Evolutionary conservation across 2,113 vertebrate genomes (phyloP), one percentile per base, ranked within the genome.

Genomic region (Hemiscyllium ocellatum): DNA sequence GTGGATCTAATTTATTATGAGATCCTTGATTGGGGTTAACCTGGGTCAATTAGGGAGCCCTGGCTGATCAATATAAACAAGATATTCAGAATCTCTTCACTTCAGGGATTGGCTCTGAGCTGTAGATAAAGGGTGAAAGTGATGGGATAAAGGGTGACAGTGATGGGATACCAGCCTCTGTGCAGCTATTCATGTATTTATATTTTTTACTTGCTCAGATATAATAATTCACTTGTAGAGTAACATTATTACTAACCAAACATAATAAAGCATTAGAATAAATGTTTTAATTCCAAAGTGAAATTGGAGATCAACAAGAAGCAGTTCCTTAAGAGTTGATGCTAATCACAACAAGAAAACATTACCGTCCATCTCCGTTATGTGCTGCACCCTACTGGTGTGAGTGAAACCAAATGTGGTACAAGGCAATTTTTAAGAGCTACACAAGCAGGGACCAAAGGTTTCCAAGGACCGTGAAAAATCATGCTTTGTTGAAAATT

Each of bases 351-450:
- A 37, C 37, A 91, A 91, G 33, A 7, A 93, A 37, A 66, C 15
- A 65, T 6, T 89, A 29, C 65, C 37, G 24, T 76, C 13, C 22
- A 52, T 72, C 42, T 50, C 24, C 72, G 68, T 69, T 52, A 72
- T 4, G 29, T 95, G 42, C 94, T 95, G 94, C 94, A 70, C 94
- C 47, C 94, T 95, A 95, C 94, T 95, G 94, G 94, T 47, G 72
- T 29, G 29, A 95, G 1, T 72, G 20, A n/a, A 66, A 20, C 37
- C 56, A 91, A 93, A 66, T 66, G 61, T 93, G 61, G 19, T 22
- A n/a, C 89, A 22, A 93, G n/a, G 37, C 29, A 65, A 91, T n/a
- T 65, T 65, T 91, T 4, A 94, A 50, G 42, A 33, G 1, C 6
- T 2, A 94, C 42, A 70, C 66, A 42, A 68, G 20, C 19, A 61